Base-by-base conservation (phyloP, 2,888 invertebrate species). In the Zhengitettix transpicula region DNA sequence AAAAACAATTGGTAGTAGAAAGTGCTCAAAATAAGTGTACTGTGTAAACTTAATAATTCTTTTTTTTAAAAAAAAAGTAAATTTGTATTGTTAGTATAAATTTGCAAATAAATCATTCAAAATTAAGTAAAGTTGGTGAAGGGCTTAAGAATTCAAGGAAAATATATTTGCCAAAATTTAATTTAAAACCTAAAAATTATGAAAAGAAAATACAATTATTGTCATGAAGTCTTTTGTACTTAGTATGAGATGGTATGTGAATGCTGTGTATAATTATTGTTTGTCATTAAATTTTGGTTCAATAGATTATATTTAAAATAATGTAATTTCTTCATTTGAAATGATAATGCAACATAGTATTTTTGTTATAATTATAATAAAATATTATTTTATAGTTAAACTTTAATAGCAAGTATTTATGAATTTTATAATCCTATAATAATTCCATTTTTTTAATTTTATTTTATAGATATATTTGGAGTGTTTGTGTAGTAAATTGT, bases 181-280 rank as follows among this genome's bases (percentile, higher is more conserved):
- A 17, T 28, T 53, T 28, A 28, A n/a, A n/a, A 28, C 28, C 28
- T 28, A 28, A 28, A 28, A 28, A 28, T 28, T 28, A 28, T 5
- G 3, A 28, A 28, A 28, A 28, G 53, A 53, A 53, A 16, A 28
- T 53, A 12, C 16, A n/a, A 53, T 16, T 53, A 53, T 14, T 51
- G 16, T n/a, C 16, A n/a, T 10, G 16, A 53, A 53, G 17, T 53
- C 51, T 62, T 62, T 60, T 62, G 60, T 62, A 62, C 60, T 62
- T 62, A 62, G 55, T 58, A 54, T 59, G 56, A 52, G 52, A 42
- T 28, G 60, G 40, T 40, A 52, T 55, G 55, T 56, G 55, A 60
- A 57, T 60, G 62, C 55, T 54, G 41, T 58, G 58, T 52, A 52
- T 42, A 47, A 52, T 52, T 62, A 58, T 51, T 47, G 57, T 44